Evolutionary conservation across 2,113 vertebrate genomes (phyloP), one percentile per base, ranked within the genome.

Genomic region (Datnioides undecimradiatus): DNA sequence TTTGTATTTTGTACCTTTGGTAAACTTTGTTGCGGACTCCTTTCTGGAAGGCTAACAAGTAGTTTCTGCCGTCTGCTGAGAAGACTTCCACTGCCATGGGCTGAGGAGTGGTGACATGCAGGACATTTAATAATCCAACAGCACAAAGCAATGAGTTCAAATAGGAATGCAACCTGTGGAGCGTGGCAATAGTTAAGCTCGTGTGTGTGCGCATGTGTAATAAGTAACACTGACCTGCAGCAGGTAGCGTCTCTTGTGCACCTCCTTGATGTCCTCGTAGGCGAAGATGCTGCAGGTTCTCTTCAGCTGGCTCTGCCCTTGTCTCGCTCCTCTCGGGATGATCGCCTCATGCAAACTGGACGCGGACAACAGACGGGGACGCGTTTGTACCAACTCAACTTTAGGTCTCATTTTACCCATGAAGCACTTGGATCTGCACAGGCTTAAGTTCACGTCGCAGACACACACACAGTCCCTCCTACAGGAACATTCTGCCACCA

Each of bases 11-110:
- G 54, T 94, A 99, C 98, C 98, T 99, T 92, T 99, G 98, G 92
- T 99, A 99, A 79, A 99, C 98, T 95, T 99, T 99, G 94, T 99
- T 99, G 85, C 98, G 95, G 63, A 99, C 95, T 60, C 98, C 98
- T 86, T 99, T 99, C 87, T 99, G 98, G 92, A 99, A 99, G 71
- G 98, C 96, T 29, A 99, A 89, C 84, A 99, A 93, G 88, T 99
- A 99, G 94, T 99, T 99, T 59, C 98, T 94, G 62, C 98, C 98
- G 0, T 99, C 98, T n/a, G 96, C 98, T 38, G 98, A 99, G 94
- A 99, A 99, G 67, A 99, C 98, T 91, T 99, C 98, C 58, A 98
- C 95, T 29, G 98, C 98, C 92, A 99, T 99, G 38, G 98, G 98
- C 98, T 99, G 80, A 60, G 80, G 73, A 27, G 59, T 38, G 36